Conservation (phyloP, 2,113 vertebrate genomes). For the Halichoerus grypus region DNA sequence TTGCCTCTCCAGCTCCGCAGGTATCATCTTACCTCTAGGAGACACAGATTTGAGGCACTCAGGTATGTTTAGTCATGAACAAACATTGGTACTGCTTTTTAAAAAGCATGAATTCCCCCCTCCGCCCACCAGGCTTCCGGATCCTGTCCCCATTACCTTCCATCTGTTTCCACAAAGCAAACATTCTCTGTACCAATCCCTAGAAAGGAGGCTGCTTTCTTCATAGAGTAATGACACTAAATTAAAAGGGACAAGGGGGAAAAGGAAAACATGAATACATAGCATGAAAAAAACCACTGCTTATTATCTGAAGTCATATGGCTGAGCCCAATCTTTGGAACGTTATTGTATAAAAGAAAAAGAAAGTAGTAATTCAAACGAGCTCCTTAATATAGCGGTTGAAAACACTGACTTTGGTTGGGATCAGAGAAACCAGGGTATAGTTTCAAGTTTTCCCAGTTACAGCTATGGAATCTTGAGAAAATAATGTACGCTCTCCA, state of each 20-base stretch:
- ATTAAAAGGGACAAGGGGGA: background rate
- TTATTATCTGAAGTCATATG: background rate
- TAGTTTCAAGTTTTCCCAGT: background rate
- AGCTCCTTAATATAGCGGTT: background rate
- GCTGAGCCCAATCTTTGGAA: background rate
- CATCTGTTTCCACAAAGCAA: conserved; percentile 90
- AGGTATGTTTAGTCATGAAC: conserved; percentile 80
- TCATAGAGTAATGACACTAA: conserved; percentile 93
- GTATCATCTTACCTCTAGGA: conserved; percentile 93
- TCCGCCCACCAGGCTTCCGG: background rate
- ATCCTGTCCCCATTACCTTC: conserved; percentile 86
- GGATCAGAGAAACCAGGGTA: background rate
- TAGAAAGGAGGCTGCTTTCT: conserved; percentile 92
- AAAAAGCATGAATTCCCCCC: conserved; percentile 33
- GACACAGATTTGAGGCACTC: conserved; percentile 86
- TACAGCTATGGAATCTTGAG: background rate
- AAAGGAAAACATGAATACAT: background rate
- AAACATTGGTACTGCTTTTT: conserved; percentile 74
- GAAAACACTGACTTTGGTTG: background rate
- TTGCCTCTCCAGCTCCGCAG: conserved; percentile 91
- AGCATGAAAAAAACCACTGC: background rate
- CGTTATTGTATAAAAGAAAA: background rate
- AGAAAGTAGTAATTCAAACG: background rate
- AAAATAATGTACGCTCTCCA: background rate
- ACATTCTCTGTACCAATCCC: conserved; percentile 92